Conservation (phyloP, 2,797 vertebrate genomes). For the Heterohyrax brucei region DNA sequence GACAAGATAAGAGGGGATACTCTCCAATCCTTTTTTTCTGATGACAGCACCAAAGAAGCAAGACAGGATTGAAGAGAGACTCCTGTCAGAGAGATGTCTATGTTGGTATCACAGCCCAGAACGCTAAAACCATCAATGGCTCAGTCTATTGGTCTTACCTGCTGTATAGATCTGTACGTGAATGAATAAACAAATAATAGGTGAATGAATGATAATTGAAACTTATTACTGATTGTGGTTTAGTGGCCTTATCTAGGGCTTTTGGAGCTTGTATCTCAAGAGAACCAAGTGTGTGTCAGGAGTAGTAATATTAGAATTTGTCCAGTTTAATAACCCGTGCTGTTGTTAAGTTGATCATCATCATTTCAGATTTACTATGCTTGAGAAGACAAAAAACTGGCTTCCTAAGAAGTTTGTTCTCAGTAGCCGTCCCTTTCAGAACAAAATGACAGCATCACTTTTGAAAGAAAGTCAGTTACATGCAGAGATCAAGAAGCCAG, state of each 20-base stretch:
- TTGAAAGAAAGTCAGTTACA: conserved; percentile 54
- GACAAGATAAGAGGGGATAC: background rate
- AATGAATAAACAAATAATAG: conserved; percentile 40
- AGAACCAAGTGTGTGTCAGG: conserved; percentile 9
- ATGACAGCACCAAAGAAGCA: conserved; percentile 39
- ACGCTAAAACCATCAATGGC: conserved; percentile 8
- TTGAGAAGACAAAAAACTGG: conserved; percentile 35
- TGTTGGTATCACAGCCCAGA: conserved; percentile 52
- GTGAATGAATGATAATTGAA: conserved; percentile 67
- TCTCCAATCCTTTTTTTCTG: conserved; percentile 30
- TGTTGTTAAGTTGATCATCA: conserved; percentile 51
- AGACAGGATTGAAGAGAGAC: background rate
- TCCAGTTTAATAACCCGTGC: conserved; percentile 28
- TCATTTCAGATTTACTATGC: conserved; percentile 44
- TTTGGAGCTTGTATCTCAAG: background rate
- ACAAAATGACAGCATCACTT: conserved; percentile 58
- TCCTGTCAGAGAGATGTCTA: conserved; percentile 16
- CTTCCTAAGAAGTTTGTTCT: conserved; percentile 56
- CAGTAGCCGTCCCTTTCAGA: conserved; percentile 28
- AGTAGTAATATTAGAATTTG: conserved; percentile 49
- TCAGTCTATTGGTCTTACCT: conserved; percentile 23
- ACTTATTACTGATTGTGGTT: conserved; percentile 29
- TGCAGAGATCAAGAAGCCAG: conserved; percentile 55
- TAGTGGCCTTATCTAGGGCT: conserved; percentile 12
- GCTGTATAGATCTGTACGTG: background rate